Evolutionary conservation across 2,888 invertebrate species (phyloP).

Genomic region (Tyria jacobaeae): DNA sequence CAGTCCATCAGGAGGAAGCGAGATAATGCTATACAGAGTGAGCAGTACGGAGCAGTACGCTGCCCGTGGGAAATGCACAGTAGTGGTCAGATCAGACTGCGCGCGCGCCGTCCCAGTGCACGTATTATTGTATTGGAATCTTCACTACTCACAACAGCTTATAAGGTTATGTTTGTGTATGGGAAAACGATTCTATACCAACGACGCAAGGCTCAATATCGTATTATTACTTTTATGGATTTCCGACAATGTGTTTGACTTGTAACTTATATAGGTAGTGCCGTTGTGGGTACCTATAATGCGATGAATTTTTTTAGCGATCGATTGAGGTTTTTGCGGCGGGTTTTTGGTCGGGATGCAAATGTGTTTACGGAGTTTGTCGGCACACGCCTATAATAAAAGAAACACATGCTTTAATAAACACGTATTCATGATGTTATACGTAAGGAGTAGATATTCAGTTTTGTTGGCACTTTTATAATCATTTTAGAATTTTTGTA

Average conservation of each 20-base stretch:
- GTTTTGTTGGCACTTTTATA: constrained; percentile 50
- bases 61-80: constrained; percentile 87
- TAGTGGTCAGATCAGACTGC: constrained; percentile 86
- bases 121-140: constrained; percentile 85
- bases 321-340: constrained; percentile 84
- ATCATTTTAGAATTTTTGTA: constrained; percentile 36
- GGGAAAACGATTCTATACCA: constrained; percentile 47
- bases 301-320: constrained; percentile 83
- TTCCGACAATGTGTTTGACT: constrained; percentile 47
- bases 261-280: constrained; percentile 73
- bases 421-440: constrained; percentile 62
- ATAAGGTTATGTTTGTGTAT: constrained; percentile 52
- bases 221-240: constrained; percentile 26
- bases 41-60: constrained; percentile 66
- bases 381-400: constrained; percentile 80
- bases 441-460: constrained; percentile 55
- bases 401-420: constrained; percentile 66
- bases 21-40: constrained; percentile 70
- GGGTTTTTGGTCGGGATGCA: constrained; percentile 78
- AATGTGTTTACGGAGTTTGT: constrained; percentile 80
- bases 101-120: constrained; percentile 86
- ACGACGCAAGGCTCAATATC: constrained; percentile 53
- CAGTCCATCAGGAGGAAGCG: constrained; percentile 80
- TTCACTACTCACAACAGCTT: constrained; percentile 69
- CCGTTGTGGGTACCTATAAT: constrained; percentile 76